phyloP scores from a whole-genome alignment of 1,140 invertebrate species.

The Diabrotica virgifera region DNA sequence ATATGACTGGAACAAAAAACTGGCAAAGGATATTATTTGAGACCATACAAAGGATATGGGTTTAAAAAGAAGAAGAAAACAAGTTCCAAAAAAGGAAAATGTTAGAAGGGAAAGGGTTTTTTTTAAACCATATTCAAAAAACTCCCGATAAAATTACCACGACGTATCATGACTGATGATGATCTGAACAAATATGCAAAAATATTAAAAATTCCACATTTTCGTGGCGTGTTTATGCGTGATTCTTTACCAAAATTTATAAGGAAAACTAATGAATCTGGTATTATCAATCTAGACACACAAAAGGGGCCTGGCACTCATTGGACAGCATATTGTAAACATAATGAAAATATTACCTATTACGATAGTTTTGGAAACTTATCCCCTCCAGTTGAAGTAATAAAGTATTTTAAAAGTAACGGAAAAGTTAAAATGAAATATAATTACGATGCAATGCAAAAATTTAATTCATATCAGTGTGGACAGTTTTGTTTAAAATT shows the following conservation, averaged over 20 bases:
- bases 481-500: conserved; percentile 36
- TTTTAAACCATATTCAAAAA: neutral
- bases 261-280: conserved; percentile 38
- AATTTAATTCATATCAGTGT: too few relatives aligned
- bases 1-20: conserved; percentile 32
- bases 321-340: conserved; percentile 46
- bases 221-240: too few relatives aligned
- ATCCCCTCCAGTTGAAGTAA: conserved; percentile 39
- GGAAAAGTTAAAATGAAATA: conserved; percentile 23
- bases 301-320: conserved; percentile 40
- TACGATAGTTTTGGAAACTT: conserved; percentile 44
- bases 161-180: conserved; percentile 30
- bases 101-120: too few relatives aligned
- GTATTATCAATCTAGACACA: conserved; percentile 43
- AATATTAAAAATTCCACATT: conserved; percentile 33
- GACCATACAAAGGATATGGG: conserved; percentile 4
- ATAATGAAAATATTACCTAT: conserved; percentile 29
- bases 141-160: conserved; percentile 27
- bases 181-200: conserved; percentile 34
- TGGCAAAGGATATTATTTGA: conserved; percentile 5
- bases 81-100: too few relatives aligned
- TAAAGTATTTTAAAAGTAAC: conserved; percentile 32
- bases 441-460: conserved; percentile 28
- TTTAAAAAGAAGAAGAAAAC: too few relatives aligned
- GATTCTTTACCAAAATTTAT: conserved; percentile 36